A percentile compares a stretch with the other conserved stretches of the same genome.
Conservation (phyloP, 2,888 invertebrate species). For the Selenia dentaria region DNA sequence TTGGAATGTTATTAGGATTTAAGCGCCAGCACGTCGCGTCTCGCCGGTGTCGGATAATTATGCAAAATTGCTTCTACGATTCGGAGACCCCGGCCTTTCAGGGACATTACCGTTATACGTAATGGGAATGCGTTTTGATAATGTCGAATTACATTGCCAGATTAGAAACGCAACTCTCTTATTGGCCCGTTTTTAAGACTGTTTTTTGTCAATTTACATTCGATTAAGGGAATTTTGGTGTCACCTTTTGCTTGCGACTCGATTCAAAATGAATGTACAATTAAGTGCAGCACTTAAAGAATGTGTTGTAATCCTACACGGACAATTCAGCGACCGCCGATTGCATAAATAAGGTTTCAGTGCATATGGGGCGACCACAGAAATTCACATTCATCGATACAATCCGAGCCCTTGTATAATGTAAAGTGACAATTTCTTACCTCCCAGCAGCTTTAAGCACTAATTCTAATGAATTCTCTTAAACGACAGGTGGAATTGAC, state of each 20-base stretch:
- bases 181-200: constrained; percentile 57
- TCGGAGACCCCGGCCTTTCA: constrained; percentile 78
- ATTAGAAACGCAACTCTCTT: constrained; percentile 58
- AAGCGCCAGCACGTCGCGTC: constrained; percentile 69
- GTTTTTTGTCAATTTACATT: constrained; percentile 56
- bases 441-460: constrained; percentile 56
- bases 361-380: constrained; percentile 69
- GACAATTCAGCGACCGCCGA: constrained; percentile 66
- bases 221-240: neutral
- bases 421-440: constrained; percentile 66
- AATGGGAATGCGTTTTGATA: constrained; percentile 82
- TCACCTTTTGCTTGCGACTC: constrained; percentile 5
- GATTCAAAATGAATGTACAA: constrained; percentile 6
- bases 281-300: constrained; percentile 41
- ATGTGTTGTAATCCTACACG: constrained; percentile 61
- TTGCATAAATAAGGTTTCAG: constrained; percentile 76
- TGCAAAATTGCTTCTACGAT: constrained; percentile 82
- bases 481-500: constrained; percentile 52
- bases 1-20: constrained; percentile 79
- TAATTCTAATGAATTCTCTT: constrained; percentile 38
- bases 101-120: constrained; percentile 78
- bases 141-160: constrained; percentile 75
- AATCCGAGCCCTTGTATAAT: constrained; percentile 62
- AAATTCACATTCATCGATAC: constrained; percentile 68
- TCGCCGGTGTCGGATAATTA: constrained; percentile 74